Evolutionary conservation across 2,797 vertebrate genomes (phyloP), one percentile per base, ranked within the genome.

Genomic region (Champsocephalus esox): DNA sequence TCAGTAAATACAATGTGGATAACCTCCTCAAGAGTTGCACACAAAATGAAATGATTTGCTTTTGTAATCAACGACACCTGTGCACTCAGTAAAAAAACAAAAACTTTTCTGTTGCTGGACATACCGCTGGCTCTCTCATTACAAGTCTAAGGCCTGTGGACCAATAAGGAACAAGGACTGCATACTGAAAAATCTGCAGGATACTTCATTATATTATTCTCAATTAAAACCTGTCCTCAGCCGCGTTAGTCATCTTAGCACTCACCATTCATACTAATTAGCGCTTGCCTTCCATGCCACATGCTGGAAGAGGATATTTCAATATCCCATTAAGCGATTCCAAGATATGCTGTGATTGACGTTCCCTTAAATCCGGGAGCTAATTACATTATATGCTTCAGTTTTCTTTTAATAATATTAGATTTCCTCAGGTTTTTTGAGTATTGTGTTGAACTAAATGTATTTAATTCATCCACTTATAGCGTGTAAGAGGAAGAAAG

Each of bases 261-360:
- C 89, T 93, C 89, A 85, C 94, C 93, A 93, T 94, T 95, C 92
- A 93, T 94, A 93, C 93, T 95, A 95, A 95, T 96, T 95, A 96
- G 91, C 43, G 55, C 79, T 86, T 89, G 91, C 90, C 89, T 93
- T 92, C 88, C 59, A 60, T 86, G 92, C 91, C 89, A 91, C 89
- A 87, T 81, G 86, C 90, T 94, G 92, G 87, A 95, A 90, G 87
- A 93, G 91, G 92, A 95, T 92, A 93, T 95, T 95, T 95, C 91
- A 93, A 93, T 94, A 94, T 95, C 93, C 90, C 85, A 94, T 95
- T 95, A 95, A 93, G 90, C 70, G 87, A 94, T 93, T 91, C 88
- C 79, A 82, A 93, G 93, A 94, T 93, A 95, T 83, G 89, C 79
- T 69, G 84, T 95, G 95, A 95, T 93, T 95, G 94, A 94, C 95